phyloP scores from a whole-genome alignment of 2,888 invertebrate genomes.

The Schrankia costaestrigalis region DNA sequence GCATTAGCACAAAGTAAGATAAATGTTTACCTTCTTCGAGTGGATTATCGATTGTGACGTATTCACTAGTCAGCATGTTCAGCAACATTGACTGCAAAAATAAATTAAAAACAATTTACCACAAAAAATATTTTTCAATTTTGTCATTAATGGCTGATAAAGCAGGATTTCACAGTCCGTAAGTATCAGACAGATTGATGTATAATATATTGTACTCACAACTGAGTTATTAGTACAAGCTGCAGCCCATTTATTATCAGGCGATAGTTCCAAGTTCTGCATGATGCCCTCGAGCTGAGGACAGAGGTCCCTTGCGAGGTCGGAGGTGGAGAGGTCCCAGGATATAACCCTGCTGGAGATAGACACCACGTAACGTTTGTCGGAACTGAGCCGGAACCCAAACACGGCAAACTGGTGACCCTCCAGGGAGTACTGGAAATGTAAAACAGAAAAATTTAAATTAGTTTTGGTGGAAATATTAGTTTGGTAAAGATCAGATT shows the following conservation, averaged over 20 bases:
- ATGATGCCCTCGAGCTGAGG: conserved; percentile 97
- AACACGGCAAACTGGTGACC: conserved; percentile 99
- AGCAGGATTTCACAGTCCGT: neutral
- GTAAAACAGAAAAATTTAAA: neutral
- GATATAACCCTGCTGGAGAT: conserved; percentile 98
- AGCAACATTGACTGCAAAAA: conserved; percentile 88
- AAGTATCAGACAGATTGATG: neutral
- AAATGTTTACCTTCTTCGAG: conserved; percentile 79
- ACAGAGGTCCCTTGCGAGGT: conserved; percentile 94
- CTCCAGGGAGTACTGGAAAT: conserved; percentile 94
- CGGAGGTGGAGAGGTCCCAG: conserved; percentile 97
- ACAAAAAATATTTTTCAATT: neutral
- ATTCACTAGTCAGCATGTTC: conserved; percentile 97
- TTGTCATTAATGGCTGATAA: neutral
- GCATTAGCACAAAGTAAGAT: neutral
- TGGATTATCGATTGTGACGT: conserved; percentile 91
- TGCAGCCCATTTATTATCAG: conserved; percentile 97
- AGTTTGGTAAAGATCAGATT: neutral
- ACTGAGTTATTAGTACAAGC: conserved; percentile 98
- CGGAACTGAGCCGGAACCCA: conserved; percentile 93
- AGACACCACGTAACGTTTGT: conserved; percentile 95
- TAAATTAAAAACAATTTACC: neutral
- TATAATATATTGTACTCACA: conserved; percentile 51
- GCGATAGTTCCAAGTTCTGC: conserved; percentile 94
- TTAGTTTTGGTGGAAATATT: neutral